A percentile compares a stretch with the other conserved stretches of the same genome.
Conservation (phyloP, 2,797 vertebrate species). For the Clarias laeviceps region DNA sequence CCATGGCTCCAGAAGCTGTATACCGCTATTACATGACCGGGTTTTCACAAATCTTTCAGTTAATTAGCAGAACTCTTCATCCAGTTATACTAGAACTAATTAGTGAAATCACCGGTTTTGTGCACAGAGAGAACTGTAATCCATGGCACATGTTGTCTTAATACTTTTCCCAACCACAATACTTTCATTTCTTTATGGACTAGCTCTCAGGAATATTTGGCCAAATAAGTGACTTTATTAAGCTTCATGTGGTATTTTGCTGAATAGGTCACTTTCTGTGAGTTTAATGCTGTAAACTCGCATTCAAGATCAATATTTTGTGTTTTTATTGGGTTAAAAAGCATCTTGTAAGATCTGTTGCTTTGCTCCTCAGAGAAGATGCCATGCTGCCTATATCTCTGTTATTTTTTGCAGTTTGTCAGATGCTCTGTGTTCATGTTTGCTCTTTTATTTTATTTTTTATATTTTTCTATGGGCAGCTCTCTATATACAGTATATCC, state of each 20-base stretch:
- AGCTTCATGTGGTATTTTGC: constrained; percentile 28
- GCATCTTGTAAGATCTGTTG: neutral
- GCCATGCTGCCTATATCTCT: neutral
- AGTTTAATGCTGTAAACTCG: constrained; percentile 36
- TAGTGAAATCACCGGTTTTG: too few species aligned
- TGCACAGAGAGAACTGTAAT: too few species aligned
- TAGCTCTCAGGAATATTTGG: constrained; percentile 24
- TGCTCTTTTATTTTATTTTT: neutral
- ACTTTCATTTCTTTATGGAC: constrained; percentile 44
- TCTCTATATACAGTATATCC: neutral
- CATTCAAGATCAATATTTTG: constrained; percentile 53
- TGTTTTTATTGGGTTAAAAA: constrained; percentile 38
- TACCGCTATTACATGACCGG: too few species aligned
- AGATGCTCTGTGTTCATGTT: neutral
- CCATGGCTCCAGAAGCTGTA: too few species aligned
- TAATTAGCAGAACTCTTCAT: too few species aligned
- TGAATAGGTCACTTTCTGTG: constrained; percentile 38
- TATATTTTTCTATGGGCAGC: neutral
- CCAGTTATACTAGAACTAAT: too few species aligned
- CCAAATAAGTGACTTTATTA: constrained; percentile 18
- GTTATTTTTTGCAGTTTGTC: neutral
- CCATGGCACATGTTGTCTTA: too few species aligned
- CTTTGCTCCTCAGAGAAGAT: constrained; percentile 23
- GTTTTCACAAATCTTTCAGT: too few species aligned
- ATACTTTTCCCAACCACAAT: constrained; percentile 5